Conservation (phyloP, 2,797 vertebrate genomes). For the Chelmon rostratus region DNA sequence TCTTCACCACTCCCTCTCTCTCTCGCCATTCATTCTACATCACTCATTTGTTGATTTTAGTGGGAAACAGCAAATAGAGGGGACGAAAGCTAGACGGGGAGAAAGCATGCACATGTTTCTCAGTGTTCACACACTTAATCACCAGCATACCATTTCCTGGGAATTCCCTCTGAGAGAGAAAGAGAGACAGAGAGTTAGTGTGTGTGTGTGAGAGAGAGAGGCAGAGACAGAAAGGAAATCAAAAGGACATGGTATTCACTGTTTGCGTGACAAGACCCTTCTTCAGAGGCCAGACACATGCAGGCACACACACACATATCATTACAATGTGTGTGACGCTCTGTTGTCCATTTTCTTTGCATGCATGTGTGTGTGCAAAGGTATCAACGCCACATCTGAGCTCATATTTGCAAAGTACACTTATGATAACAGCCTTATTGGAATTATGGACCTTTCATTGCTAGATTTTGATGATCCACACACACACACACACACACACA, state of each 20-base stretch:
- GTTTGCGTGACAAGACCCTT: constrained; percentile 58
- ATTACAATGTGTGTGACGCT: constrained; percentile 10
- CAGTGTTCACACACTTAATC: constrained; percentile 70
- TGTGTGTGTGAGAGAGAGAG: constrained; percentile 11
- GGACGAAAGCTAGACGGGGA: constrained; percentile 10
- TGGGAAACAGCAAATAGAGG: constrained; percentile 19
- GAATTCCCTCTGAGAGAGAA: constrained; percentile 66
- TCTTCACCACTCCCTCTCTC: background rate
- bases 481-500: no score
- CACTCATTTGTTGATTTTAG: constrained; percentile 38
- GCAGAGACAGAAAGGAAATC: constrained; percentile 45
- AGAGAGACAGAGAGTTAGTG: constrained; percentile 41
- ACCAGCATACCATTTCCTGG: constrained; percentile 69
- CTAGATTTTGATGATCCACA: background rate
- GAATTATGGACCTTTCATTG: background rate
- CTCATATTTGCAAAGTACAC: constrained; percentile 8
- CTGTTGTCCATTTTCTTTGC: background rate
- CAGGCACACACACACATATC: background rate
- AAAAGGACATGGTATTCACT: constrained; percentile 47
- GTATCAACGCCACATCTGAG: constrained; percentile 29
- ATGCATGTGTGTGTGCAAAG: background rate
- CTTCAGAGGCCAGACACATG: background rate
- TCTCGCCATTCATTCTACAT: background rate
- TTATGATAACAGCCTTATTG: background rate
- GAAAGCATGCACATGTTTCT: constrained; percentile 46